Base-by-base conservation (phyloP, 2,797 vertebrate genomes). In the Pseudomugil tenellus region DNA sequence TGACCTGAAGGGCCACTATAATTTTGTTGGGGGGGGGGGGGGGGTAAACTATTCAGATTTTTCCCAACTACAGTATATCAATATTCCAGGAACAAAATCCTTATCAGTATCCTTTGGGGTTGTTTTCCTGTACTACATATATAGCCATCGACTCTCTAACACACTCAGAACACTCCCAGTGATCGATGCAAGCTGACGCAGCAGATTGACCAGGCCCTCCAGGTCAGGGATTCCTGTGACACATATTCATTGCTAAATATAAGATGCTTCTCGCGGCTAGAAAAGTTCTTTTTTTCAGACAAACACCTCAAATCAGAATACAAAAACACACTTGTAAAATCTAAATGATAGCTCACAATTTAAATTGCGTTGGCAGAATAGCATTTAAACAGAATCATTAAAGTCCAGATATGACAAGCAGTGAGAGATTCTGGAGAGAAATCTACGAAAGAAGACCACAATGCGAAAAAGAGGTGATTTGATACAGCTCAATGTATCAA, bases 181-280 rank as follows among this genome's bases (percentile, higher is more conserved):
- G 21, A 81, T 84, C 79, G 23, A 72, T 85, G 65, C 31, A 2
- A 17, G 67, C 81, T 80, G 83, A 79, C 67, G 65, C 85, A 79
- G 83, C 81, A 74, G 68, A 63, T 65, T 26, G 63, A 37, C 67
- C 12, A 34, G 10, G 63, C 52, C 29, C 28, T 35, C 48, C 67
- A 48, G 68, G 58, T 76, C 80, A 80, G 60, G 67, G 59, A 67
- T 48, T 43, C 70, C 70, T 6, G 46, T 35, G 43, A 70, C 63
- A 63, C 64, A 68, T 86, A 79, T 80, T 80, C 82, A 43, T 66
- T 58, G 6, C 58, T 56, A 65, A 78, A 72, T 58, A 60, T 31
- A 64, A 80, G 34, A 84, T 21, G 10, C 62, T 46, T 46, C 43
- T n/a, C 43, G 11, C 2, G 16, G 10, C 43, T 46, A 1, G 21